Evolutionary conservation across 2,797 vertebrate species (phyloP).

Genomic region (Limosa lapponica): DNA sequence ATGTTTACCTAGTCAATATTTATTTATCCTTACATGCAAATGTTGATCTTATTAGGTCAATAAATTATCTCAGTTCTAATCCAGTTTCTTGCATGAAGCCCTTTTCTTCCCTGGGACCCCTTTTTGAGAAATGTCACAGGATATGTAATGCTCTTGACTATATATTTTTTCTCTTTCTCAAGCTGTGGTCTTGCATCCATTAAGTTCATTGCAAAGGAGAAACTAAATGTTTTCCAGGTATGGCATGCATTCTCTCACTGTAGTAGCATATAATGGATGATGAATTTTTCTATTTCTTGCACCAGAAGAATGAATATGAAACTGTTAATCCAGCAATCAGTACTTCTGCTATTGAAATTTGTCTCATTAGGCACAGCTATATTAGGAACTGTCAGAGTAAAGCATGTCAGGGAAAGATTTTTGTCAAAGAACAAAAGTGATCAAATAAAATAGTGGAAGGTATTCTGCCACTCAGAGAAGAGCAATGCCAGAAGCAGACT

Average conservation of each 20-base stretch:
- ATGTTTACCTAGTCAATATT: conserved; percentile 34
- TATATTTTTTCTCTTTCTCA: background rate
- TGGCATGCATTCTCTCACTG: background rate
- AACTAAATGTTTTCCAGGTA: background rate
- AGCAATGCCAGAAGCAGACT: background rate
- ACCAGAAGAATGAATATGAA: background rate
- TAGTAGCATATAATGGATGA: background rate
- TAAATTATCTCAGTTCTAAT: conserved; percentile 17
- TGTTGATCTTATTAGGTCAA: background rate
- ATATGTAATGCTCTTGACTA: background rate
- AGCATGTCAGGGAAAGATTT: background rate
- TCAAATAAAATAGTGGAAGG: conserved; percentile 22
- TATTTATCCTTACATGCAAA: background rate
- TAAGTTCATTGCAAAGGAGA: background rate
- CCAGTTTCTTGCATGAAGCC: background rate
- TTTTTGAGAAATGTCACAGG: background rate
- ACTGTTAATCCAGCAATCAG: background rate
- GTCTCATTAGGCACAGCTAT: conserved; percentile 31
- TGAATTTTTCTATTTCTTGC: background rate
- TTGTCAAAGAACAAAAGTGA: conserved; percentile 30
- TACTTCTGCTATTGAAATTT: conserved; percentile 12
- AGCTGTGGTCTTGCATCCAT: background rate
- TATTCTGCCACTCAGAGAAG: background rate
- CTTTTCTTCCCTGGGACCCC: background rate
- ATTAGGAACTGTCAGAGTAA: conserved; percentile 30